phyloP scores from a whole-genome alignment of 2,888 invertebrate genomes.

The Sphaeridia pumilis region DNA sequence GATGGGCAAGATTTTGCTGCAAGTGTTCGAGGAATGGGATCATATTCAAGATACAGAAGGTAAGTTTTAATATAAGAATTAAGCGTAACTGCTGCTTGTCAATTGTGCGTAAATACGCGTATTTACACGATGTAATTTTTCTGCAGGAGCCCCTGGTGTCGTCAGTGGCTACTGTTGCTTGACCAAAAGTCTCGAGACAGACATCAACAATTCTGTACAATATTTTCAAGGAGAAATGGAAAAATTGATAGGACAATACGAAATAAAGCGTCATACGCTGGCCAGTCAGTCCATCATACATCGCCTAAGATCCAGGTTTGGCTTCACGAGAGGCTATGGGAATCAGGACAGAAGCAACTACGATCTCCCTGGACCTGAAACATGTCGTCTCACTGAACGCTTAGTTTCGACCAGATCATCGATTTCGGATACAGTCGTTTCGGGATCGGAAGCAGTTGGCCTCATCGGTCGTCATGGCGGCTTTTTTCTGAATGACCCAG shows the following conservation, averaged over 20 bases:
- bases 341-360: too few relatives aligned
- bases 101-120: not conserved
- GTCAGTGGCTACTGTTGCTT: conserved; percentile 6
- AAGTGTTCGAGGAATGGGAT: conserved; percentile 10
- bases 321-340: not conserved
- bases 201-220: conserved; percentile 7
- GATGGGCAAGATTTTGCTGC: conserved; percentile 9
- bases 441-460: too few relatives aligned
- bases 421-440: too few relatives aligned
- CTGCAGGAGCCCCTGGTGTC: conserved; percentile 9
- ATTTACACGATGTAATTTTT: too few relatives aligned
- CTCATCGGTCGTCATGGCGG: too few relatives aligned
- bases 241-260: not conserved
- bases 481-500: too few relatives aligned
- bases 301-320: not conserved
- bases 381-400: too few relatives aligned
- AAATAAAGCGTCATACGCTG: not conserved
- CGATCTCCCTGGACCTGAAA: too few relatives aligned
- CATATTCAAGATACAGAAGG: conserved; percentile 11
- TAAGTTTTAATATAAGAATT: not conserved
- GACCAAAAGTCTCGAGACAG: conserved; percentile 9
- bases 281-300: not conserved
- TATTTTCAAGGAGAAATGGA: conserved; percentile 8
- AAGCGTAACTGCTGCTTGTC: too few relatives aligned
- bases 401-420: too few relatives aligned